phyloP scores from a whole-genome alignment of 2,797 vertebrate genomes.

The Leptoclinus maculatus region DNA sequence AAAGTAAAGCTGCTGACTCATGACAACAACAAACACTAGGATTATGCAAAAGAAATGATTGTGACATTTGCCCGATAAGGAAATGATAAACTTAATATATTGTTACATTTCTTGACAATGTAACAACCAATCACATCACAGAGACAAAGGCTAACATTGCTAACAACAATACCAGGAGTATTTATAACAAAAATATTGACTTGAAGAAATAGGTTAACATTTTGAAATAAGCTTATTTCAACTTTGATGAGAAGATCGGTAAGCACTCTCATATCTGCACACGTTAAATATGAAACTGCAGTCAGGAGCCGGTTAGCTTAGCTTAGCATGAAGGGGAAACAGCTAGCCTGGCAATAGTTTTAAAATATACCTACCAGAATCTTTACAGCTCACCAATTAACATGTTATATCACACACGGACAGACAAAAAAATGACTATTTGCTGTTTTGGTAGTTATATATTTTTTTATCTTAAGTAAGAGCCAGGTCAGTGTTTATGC shows the following conservation, averaged over 20 bases:
- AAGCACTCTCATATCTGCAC: too few relatives aligned
- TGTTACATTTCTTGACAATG: neutral
- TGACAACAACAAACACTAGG: neutral
- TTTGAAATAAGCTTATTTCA: neutral
- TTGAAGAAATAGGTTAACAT: neutral
- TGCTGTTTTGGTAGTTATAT: neutral
- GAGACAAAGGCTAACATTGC: neutral
- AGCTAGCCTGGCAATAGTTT: neutral
- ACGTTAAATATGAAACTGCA: too few relatives aligned
- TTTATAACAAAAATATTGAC: neutral
- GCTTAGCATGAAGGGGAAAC: neutral
- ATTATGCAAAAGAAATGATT: neutral
- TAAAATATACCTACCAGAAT: neutral
- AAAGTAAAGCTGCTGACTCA: neutral
- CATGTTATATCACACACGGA: neutral
- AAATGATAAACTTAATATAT: neutral
- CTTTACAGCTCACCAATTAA: neutral
- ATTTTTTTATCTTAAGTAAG: neutral
- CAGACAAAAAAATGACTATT: neutral
- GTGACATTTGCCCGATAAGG: neutral
- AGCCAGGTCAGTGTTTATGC: neutral
- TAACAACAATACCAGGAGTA: neutral
- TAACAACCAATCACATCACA: neutral
- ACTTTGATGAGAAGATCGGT: too few relatives aligned
- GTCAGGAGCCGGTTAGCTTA: too few relatives aligned